Conservation (phyloP, 2,113 vertebrate genomes). For the Rhynchomys soricoides region DNA sequence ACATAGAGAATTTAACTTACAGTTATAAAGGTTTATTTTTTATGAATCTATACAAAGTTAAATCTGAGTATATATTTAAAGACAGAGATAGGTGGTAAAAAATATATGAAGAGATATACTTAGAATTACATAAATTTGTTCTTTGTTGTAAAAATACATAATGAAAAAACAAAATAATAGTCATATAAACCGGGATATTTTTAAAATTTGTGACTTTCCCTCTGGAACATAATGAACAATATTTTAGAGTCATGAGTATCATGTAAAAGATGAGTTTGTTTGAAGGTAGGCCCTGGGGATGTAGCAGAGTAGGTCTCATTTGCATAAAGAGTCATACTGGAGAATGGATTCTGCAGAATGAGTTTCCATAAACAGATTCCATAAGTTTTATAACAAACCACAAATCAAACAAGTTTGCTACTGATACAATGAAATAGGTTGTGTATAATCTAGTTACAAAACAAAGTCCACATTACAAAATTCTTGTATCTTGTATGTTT, state of each 20-base stretch:
- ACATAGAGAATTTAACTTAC: neutral
- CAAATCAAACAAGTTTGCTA: neutral
- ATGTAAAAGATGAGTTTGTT: slow-evolving; percentile 21
- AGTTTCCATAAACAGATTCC: slow-evolving; percentile 10
- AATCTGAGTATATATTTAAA: neutral
- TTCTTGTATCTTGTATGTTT: neutral
- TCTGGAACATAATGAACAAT: slow-evolving; percentile 37
- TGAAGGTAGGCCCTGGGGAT: slow-evolving; percentile 33
- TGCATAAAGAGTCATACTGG: slow-evolving; percentile 42
- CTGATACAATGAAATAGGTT: neutral
- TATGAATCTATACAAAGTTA: neutral
- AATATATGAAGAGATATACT: neutral
- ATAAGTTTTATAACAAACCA: slow-evolving; percentile 35
- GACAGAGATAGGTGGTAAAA: neutral
- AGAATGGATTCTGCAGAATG: neutral
- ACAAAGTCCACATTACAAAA: neutral
- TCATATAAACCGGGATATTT: neutral
- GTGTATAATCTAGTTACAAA: neutral
- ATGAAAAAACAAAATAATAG: neutral
- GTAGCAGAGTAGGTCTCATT: slow-evolving; percentile 51
- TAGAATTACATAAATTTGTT: neutral
- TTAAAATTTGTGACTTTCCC: neutral
- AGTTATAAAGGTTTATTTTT: neutral
- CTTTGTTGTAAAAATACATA: neutral
- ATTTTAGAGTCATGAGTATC: slow-evolving; percentile 11